Conservation (phyloP, 2,888 invertebrate species). For the Cephus sareptanus region DNA sequence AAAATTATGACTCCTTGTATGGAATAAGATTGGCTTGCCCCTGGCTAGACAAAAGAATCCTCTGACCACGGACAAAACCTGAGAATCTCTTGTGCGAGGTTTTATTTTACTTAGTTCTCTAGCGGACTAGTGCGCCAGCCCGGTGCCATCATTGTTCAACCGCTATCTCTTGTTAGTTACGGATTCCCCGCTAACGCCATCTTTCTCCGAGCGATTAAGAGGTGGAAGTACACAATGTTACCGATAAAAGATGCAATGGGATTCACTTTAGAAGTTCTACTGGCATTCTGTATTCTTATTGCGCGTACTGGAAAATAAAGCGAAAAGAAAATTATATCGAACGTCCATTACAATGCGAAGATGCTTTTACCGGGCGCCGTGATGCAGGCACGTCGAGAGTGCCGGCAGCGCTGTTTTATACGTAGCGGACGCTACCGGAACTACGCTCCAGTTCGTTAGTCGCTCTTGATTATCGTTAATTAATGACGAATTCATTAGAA, state of each 20-base stretch:
- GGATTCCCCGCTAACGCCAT: not conserved
- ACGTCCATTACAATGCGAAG: not conserved
- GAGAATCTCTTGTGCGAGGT: not conserved
- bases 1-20: conserved; percentile 5
- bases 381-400: not conserved
- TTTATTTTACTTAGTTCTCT: not conserved
- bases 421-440: not conserved
- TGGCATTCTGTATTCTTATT: not conserved
- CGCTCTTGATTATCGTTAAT: not conserved
- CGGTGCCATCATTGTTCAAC: not conserved
- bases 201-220: not conserved
- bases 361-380: not conserved
- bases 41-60: not conserved
- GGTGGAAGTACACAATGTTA: not conserved
- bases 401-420: not conserved
- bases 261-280: not conserved
- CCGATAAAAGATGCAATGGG: not conserved
- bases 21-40: conserved; percentile 1
- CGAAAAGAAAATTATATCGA: not conserved
- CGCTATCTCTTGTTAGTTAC: not conserved
- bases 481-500: conserved; percentile 5
- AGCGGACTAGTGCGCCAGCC: not conserved
- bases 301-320: not conserved
- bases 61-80: not conserved
- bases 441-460: not conserved